Evolutionary conservation across 92 coral and sea anemone species (phyloP).

Genomic region (Hydrozoanthus gracilis): DNA sequence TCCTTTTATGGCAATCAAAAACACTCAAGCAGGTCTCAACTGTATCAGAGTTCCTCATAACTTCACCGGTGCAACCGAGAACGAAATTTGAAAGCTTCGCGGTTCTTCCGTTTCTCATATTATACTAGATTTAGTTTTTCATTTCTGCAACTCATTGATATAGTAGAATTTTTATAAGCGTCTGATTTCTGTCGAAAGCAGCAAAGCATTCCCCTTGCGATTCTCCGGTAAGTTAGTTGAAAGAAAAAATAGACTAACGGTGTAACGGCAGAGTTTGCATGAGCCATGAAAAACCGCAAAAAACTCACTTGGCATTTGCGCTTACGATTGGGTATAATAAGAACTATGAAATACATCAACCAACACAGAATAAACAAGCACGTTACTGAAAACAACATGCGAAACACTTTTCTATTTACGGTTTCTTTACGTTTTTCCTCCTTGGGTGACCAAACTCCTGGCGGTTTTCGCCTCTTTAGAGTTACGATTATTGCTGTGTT

Average conservation of each 20-base stretch:
- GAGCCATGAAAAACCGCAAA: conserved; percentile 4
- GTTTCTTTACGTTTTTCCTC: not conserved
- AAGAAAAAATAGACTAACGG: conserved; percentile 15
- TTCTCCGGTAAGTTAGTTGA: not conserved
- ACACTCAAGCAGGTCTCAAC: too few species aligned
- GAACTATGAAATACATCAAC: conserved; percentile 18
- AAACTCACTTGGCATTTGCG: not conserved
- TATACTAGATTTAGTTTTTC: too few species aligned
- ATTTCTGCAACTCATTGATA: too few species aligned
- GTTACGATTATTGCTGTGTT: not conserved
- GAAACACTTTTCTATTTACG: conserved; percentile 10
- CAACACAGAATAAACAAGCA: conserved; percentile 14
- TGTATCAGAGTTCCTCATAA: too few species aligned
- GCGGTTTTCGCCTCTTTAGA: conserved; percentile 1
- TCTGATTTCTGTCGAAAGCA: too few species aligned
- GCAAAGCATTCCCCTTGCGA: not conserved
- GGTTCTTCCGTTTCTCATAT: too few species aligned
- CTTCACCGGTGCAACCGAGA: too few species aligned
- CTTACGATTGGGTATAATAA: not conserved
- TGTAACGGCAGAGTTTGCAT: conserved; percentile 13
- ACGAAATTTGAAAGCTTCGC: too few species aligned
- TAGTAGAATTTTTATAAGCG: too few species aligned
- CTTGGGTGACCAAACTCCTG: not conserved
- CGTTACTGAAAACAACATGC: not conserved
- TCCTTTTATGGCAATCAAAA: too few species aligned